A percentile compares a stretch with the other conserved stretches of the same genome.
phyloP scores from a whole-genome alignment of 2,797 vertebrate species.

The Alca torda region DNA sequence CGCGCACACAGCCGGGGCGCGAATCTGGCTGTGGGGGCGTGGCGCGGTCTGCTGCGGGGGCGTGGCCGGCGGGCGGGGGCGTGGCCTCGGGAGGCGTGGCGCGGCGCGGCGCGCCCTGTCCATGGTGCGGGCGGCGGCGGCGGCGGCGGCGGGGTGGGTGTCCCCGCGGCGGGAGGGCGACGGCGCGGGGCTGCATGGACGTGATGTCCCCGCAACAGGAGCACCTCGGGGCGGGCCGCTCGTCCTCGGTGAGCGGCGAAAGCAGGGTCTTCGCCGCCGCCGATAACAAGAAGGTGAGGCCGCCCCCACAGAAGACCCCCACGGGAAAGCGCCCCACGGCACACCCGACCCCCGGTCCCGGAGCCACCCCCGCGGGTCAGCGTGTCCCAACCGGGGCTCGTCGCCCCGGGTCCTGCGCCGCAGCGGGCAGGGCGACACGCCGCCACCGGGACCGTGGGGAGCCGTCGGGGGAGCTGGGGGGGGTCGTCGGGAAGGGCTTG shows the following conservation, averaged over 20 bases:
- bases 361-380: not conserved
- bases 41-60: not conserved
- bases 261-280: conserved; percentile 71
- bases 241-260: conserved; percentile 84
- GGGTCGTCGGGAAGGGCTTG: not conserved
- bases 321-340: not conserved
- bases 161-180: conserved; percentile 21
- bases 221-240: conserved; percentile 84
- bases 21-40: not conserved
- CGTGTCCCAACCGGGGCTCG: not conserved
- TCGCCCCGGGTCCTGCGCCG: not conserved
- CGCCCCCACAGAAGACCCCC: not conserved
- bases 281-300: conserved; percentile 75
- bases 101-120: not conserved
- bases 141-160: not conserved
- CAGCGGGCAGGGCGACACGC: not conserved
- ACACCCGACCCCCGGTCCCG: not conserved
- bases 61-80: not conserved
- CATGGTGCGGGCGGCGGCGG: not conserved
- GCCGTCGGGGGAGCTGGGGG: not conserved
- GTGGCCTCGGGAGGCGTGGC: not conserved
- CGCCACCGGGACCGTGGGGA: not conserved
- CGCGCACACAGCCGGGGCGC: not conserved
- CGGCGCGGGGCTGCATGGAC: conserved; percentile 82
- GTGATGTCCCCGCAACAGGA: conserved; percentile 93